Conservation (phyloP, 2,113 vertebrate genomes). For the Psilopogon haemacephalus region DNA sequence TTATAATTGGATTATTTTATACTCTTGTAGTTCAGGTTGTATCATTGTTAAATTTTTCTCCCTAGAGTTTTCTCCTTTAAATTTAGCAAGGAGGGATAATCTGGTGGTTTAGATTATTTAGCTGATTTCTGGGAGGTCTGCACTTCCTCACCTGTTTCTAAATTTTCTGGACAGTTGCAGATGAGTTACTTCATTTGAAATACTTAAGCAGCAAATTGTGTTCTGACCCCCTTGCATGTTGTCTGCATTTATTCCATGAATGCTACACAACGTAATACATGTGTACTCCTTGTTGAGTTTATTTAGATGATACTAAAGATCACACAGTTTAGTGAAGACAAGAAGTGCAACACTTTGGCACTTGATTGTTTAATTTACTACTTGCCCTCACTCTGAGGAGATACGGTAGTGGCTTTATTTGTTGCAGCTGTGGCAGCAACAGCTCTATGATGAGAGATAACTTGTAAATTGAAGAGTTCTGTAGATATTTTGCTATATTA, state of each 20-base stretch:
- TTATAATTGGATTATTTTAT: background rate
- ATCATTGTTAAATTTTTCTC: background rate
- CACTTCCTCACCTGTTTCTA: background rate
- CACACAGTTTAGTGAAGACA: background rate
- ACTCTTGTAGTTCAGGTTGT: background rate
- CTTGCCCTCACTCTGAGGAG: background rate
- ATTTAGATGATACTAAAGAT: background rate
- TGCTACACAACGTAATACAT: rapidly evolving
- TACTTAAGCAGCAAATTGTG: background rate
- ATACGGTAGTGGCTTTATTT: background rate
- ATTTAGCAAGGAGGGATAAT: background rate
- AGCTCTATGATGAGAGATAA: background rate
- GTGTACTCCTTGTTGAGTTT: background rate
- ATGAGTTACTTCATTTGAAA: background rate
- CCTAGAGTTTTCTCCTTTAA: background rate
- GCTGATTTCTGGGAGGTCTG: background rate
- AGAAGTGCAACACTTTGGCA: background rate
- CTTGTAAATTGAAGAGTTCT: background rate
- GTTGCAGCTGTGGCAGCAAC: background rate
- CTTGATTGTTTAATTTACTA: background rate
- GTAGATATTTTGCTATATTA: background rate
- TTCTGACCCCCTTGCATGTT: background rate
- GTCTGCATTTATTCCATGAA: background rate
- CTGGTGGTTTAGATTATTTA: background rate
- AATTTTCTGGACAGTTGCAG: background rate